Evolutionary conservation across 2,797 vertebrate species (phyloP).

Genomic region (Sebastes umbrosus): DNA sequence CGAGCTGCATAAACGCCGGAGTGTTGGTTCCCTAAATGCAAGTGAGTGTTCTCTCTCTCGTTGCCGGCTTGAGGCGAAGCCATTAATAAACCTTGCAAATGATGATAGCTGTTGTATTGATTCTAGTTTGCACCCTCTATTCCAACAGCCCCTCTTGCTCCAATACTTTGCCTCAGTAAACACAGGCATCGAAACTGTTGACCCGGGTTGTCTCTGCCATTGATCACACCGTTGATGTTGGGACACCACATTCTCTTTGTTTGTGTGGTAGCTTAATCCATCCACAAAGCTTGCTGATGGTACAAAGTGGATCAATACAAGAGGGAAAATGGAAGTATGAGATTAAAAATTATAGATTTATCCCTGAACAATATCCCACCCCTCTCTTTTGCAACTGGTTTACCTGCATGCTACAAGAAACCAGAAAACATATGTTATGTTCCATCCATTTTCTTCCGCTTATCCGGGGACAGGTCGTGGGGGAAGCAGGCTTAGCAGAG

Average conservation of each 20-base stretch:
- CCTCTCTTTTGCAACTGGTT: neutral
- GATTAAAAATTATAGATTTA: constrained; percentile 53
- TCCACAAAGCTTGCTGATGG: constrained; percentile 51
- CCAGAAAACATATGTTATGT: neutral
- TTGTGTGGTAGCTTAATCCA: constrained; percentile 57
- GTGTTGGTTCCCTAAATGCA: constrained; percentile 71
- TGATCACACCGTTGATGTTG: constrained; percentile 65
- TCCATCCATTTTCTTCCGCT: too few relatives aligned
- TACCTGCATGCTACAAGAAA: neutral
- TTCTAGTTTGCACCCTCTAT: constrained; percentile 64
- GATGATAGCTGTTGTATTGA: constrained; percentile 80
- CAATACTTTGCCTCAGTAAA: constrained; percentile 75
- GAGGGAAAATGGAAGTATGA: constrained; percentile 49
- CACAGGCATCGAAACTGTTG: constrained; percentile 67
- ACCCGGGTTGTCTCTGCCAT: constrained; percentile 62
- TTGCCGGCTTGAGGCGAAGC: constrained; percentile 56
- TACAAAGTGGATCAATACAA: constrained; percentile 53
- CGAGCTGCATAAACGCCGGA: constrained; percentile 57
- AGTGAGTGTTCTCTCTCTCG: constrained; percentile 66
- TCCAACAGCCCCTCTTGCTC: constrained; percentile 50
- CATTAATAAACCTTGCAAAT: constrained; percentile 78
- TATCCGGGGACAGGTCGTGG: too few relatives aligned
- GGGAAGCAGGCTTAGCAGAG: too few relatives aligned
- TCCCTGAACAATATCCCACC: constrained; percentile 14
- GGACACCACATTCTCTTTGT: constrained; percentile 58